phyloP scores from a whole-genome alignment of 2,797 vertebrate genomes.

The Microctenopoma stevenorrisi region DNA sequence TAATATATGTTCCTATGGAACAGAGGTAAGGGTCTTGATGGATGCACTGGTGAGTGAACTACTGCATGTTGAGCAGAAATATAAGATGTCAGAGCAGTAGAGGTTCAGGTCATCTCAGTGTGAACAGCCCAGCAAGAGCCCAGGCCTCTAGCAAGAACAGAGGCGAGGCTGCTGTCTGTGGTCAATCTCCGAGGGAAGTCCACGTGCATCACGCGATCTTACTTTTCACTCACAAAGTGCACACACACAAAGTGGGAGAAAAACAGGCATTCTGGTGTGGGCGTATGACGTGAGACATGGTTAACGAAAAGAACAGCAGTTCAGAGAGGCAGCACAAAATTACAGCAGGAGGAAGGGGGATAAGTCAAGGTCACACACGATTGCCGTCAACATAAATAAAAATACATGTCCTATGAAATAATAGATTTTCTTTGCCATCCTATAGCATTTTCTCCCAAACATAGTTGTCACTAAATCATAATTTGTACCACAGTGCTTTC shows the following conservation, averaged over 20 bases:
- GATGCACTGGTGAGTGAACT: constrained; percentile 30
- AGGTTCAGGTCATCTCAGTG: constrained; percentile 56
- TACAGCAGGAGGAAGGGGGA: constrained; percentile 27
- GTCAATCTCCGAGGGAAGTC: constrained; percentile 41
- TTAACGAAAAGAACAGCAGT: constrained; percentile 43
- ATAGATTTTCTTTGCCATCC: neutral
- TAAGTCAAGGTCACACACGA: constrained; percentile 50
- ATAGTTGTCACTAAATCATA: neutral
- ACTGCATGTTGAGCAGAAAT: constrained; percentile 30
- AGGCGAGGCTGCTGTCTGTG: constrained; percentile 31
- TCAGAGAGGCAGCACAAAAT: constrained; percentile 42
- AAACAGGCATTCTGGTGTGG: constrained; percentile 26
- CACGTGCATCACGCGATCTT: constrained; percentile 26
- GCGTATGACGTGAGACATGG: constrained; percentile 42
- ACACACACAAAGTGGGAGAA: neutral
- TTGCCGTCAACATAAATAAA: constrained; percentile 4
- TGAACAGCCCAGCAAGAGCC: constrained; percentile 50
- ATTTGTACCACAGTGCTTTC: neutral
- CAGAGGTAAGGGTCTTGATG: constrained; percentile 32
- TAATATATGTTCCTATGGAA: constrained; percentile 58
- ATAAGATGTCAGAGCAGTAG: constrained; percentile 54
- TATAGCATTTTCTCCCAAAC: neutral
- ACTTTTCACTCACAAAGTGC: constrained; percentile 31
- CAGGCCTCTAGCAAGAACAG: constrained; percentile 31
- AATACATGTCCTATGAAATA: neutral